phyloP scores from a whole-genome alignment of 1,140 invertebrate genomes.

The Pentalonia nigronervosa region DNA sequence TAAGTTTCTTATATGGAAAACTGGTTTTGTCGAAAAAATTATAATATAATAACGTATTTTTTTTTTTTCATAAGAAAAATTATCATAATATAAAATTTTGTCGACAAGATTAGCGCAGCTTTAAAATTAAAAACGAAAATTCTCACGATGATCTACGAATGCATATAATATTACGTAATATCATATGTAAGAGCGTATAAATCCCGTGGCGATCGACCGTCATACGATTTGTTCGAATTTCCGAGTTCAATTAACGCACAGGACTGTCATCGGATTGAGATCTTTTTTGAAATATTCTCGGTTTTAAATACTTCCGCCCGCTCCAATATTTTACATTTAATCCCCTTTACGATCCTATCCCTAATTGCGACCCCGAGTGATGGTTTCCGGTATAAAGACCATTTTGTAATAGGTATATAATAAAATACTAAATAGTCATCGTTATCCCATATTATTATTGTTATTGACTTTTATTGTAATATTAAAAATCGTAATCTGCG shows the following conservation, averaged over 20 bases:
- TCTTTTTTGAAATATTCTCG: no score
- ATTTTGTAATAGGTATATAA: neutral
- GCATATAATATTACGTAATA: neutral
- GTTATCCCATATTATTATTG: neutral
- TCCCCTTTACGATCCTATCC: no score
- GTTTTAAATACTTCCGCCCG: no score
- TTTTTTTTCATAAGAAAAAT: neutral
- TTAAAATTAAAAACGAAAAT: neutral
- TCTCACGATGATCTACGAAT: neutral
- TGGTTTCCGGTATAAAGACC: neutral
- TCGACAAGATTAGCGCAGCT: neutral
- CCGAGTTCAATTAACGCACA: neutral
- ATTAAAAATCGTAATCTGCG: neutral
- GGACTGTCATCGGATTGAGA: no score
- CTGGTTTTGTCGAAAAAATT: neutral
- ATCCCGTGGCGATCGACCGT: no score
- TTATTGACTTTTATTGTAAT: neutral
- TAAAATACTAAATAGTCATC: neutral
- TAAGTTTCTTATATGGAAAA: neutral
- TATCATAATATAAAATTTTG: neutral
- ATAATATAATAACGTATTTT: neutral
- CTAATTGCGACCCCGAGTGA: neutral
- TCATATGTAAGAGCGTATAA: no score
- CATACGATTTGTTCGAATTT: neutral
- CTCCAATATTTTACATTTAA: no score